Conservation (phyloP, 1,140 invertebrate genomes). For the Dendrolimus kikuchii region DNA sequence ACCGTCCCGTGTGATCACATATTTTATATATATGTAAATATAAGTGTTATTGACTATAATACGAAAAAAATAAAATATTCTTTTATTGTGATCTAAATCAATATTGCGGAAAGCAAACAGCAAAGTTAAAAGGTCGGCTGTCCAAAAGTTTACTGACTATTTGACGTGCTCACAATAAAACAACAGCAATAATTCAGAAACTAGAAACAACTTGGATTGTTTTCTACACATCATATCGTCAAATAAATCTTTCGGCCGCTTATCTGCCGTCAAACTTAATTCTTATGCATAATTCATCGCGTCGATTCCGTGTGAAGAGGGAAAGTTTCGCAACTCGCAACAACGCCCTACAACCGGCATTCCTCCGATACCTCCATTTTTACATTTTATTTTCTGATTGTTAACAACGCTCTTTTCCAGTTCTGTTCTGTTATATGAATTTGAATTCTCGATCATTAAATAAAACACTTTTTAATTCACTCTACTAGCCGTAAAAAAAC, state of each 20-base stretch:
- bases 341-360: constrained; percentile 33
- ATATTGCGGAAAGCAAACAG: not conserved
- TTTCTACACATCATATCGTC: constrained; percentile 66
- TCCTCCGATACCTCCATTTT: constrained; percentile 7
- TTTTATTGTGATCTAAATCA: not conserved
- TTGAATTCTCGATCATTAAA: no score
- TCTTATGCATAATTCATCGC: constrained; percentile 68
- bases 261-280: constrained; percentile 69
- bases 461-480: no score
- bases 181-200: constrained; percentile 64
- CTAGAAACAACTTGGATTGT: constrained; percentile 63
- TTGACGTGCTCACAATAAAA: constrained; percentile 61
- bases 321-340: constrained; percentile 45
- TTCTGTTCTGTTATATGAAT: no score
- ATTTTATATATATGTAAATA: constrained; percentile 10
- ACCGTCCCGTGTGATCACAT: constrained; percentile 1
- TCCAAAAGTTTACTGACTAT: constrained; percentile 34
- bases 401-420: not conserved
- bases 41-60: constrained; percentile 2
- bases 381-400: not conserved
- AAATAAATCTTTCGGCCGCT: constrained; percentile 66
- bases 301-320: constrained; percentile 47
- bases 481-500: no score
- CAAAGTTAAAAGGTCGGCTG: constrained; percentile 19
- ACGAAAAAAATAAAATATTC: not conserved